A percentile compares a stretch with the other conserved stretches of the same genome.
Conservation (phyloP, 2,113 vertebrate genomes). For the Gobiocypris rarus region DNA sequence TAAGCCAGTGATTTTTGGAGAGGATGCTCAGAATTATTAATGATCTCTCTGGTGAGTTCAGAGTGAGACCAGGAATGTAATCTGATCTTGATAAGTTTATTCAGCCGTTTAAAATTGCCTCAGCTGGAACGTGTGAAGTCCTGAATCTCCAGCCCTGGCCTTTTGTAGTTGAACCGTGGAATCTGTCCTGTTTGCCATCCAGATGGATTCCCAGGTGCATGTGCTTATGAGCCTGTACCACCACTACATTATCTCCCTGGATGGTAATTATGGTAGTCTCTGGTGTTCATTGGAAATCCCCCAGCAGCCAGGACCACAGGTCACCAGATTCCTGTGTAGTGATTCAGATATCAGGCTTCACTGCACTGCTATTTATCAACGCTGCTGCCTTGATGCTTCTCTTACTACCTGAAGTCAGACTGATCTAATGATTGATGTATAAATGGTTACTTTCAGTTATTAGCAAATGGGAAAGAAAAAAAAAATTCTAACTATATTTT, state of each 20-base stretch:
- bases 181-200: neutral
- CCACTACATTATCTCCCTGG: neutral
- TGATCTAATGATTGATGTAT: too few species aligned
- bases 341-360: neutral
- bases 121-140: neutral
- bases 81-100: neutral
- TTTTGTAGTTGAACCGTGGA: neutral
- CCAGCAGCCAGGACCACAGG: neutral
- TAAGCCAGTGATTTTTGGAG: neutral
- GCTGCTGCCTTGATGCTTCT: neutral
- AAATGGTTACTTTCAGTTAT: too few species aligned
- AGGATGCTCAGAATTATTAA: neutral
- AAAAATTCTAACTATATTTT: too few species aligned
- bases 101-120: neutral
- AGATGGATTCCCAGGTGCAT: slow-evolving; percentile 29
- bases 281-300: slow-evolving; percentile 14
- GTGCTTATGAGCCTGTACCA: neutral
- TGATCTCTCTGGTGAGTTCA: neutral
- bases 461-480: neutral
- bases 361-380: neutral
- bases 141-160: neutral
- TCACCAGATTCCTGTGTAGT: slow-evolving; percentile 15
- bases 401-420: neutral
- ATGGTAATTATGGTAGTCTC: slow-evolving; percentile 5
- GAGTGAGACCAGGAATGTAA: neutral